Evolutionary conservation across 2,888 invertebrate genomes (phyloP), one percentile per base, ranked within the genome.

Genomic region (Oscheius sp.): DNA sequence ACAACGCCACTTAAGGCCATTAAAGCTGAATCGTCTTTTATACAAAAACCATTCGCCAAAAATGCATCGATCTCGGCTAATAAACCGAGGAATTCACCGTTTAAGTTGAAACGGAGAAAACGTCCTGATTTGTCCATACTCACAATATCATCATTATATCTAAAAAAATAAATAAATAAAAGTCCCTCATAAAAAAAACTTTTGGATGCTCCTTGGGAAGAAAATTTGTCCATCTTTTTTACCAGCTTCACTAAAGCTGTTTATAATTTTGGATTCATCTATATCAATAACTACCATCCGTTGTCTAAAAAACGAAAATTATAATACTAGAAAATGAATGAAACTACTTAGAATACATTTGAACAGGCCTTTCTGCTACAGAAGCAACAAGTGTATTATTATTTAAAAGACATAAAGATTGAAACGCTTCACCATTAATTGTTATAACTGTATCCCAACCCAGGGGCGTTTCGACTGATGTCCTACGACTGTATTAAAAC

Each of bases 61-160:
- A 80, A 84, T 32, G 78, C 77, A 67, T 84, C 84, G 44, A 84
- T 77, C 59, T 82, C 75, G 5, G 80, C 74, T 1, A 78, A 44
- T 28, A 79, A 72, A 3, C 67, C 66, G 8, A 70, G 59, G 44
- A 67, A 76, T 33, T 70, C 64, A 24, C 76, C 76, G 20, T 61
- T 61, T 24, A 2, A 14, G 22, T 6, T 24, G 38, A 63, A 85
- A 30, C 76, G 67, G 30, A 76, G 70, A 56, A 84, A 78, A 33
- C 82, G 64, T 2, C 84, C 84, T 33, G 80, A 75, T 72, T 81
- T 83, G 69, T 84, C 84, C 70, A 78, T 64, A 4, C 81, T 45
- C 6, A 84, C 32, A 30, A 83, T 61, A 28, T 73, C 73, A 9
- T 80, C 74, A 22, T 67, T 62, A 61, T 68, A 63, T 38, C 80